Base-by-base conservation (phyloP, 2,888 invertebrate genomes). In the Lasioglossum malachurum region DNA sequence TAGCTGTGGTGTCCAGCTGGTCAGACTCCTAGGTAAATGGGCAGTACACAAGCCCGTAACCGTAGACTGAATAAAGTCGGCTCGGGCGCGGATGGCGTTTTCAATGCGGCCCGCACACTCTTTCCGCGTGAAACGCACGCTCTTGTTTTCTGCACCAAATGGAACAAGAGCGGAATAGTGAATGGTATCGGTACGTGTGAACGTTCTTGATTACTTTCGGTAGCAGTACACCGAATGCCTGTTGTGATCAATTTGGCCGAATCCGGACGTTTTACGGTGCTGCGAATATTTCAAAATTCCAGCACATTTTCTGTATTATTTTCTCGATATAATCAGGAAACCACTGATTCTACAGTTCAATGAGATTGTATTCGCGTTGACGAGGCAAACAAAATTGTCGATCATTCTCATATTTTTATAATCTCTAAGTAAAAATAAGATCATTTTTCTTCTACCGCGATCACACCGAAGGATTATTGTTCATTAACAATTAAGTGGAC, bases 91-190 rank as follows among this genome's bases (percentile, higher is more conserved):
- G 49, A 71, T 72, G 64, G 83, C 73, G 83, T 84, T 77, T 72
- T 38, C 74, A n/a, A 72, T 53, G 72, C 60, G 67, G 64, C 8
- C 46, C 27, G 41, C 49, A 16, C 73, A 73, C 67, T 38, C 73
- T 41, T 73, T 53, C 60, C 1, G 14, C 46, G 57, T 44, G 35
- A 74, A 53, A 35, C 4, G 35, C 67, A 69, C 67, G 67, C 44
- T 71, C 46, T 27, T 53, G 64, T 64, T 46, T 41, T 57, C 23
- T 35, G 44, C 73, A 27, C 69, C 64, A 82, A 73, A 67, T 82
- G 35, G 38, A 74, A 82, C 83, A 64, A 74, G 73, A 83, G 44
- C 73, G 76, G 83, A 84, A 84, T 82, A 82, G 53, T 4, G 76
- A 84, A 74, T 46, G 46, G 27, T 74, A 57, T 38, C 72, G 72